These are phyloP conservation scores for Gnatocerus cornutus DNA, from an alignment of 2,888 invertebrate genomes.

Conservation along the genomic window DNA sequence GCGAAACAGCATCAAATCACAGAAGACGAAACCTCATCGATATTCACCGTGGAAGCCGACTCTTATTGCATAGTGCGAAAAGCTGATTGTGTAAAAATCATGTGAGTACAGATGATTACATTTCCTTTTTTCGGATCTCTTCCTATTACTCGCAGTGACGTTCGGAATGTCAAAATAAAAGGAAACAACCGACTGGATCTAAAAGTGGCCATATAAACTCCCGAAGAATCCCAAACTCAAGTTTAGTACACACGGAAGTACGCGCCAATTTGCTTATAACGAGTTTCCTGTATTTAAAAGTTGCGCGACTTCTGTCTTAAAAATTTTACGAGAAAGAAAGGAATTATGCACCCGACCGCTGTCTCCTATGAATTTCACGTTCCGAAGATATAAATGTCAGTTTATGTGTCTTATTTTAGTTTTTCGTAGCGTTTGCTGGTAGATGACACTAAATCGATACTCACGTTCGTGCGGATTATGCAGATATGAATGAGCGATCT, in stretches of 20 bases:
- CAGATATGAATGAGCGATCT: conserved; percentile 21
- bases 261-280: conserved; percentile 34
- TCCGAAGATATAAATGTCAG: conserved; percentile 5
- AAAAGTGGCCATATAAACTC: conserved; percentile 34
- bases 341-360: background rate
- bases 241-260: conserved; percentile 29
- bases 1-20: too few species aligned
- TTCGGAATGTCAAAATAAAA: conserved; percentile 42
- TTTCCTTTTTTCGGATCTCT: conserved; percentile 40
- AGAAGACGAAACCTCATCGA: conserved; percentile 27
- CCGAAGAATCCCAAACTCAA: conserved; percentile 36
- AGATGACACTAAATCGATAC: conserved; percentile 37
- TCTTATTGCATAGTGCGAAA: conserved; percentile 42
- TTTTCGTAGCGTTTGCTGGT: background rate
- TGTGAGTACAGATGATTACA: conserved; percentile 42
- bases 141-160: conserved; percentile 38
- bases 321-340: conserved; percentile 3
- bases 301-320: conserved; percentile 6
- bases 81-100: conserved; percentile 43
- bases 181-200: conserved; percentile 37
- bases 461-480: conserved; percentile 16
- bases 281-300: conserved; percentile 7
- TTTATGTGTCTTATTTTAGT: conserved; percentile 8
- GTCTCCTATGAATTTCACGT: background rate
- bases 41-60: conserved; percentile 29